Conservation (phyloP, 2,113 vertebrate genomes). For the Microcebus griseorufus region DNA sequence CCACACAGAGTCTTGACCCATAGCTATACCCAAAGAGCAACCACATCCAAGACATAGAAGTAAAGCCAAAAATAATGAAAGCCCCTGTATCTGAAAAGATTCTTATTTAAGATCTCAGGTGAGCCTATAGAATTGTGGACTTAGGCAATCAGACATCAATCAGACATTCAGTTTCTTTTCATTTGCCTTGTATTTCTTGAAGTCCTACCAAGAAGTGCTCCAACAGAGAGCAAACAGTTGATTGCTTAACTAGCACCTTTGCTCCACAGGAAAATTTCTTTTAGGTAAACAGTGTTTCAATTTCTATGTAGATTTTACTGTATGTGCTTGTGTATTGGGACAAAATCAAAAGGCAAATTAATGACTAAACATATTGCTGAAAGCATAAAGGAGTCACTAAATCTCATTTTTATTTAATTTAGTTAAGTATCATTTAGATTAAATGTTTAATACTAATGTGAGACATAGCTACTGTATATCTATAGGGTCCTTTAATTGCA, state of each 20-base stretch:
- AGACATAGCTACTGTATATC: not conserved
- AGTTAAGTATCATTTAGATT: not conserved
- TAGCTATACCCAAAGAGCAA: slow-evolving; percentile 21
- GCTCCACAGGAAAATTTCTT: slow-evolving; percentile 19
- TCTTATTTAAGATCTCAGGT: slow-evolving; percentile 64
- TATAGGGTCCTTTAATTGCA: not conserved
- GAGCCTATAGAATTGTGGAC: slow-evolving; percentile 56
- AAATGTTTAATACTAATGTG: not conserved
- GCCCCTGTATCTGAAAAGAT: slow-evolving; percentile 42
- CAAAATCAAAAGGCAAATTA: slow-evolving; percentile 14
- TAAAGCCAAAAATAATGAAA: slow-evolving; percentile 58
- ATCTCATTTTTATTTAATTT: not conserved
- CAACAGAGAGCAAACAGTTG: slow-evolving; percentile 37
- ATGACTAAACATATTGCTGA: not conserved
- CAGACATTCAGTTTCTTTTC: slow-evolving; percentile 40
- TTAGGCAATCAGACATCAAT: slow-evolving; percentile 33
- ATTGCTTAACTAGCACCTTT: slow-evolving; percentile 53
- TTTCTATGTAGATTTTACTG: slow-evolving; percentile 7
- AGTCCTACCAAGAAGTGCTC: slow-evolving; percentile 51
- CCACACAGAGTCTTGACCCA: slow-evolving; percentile 29
- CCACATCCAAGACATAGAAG: slow-evolving; percentile 48
- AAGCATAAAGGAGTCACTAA: not conserved
- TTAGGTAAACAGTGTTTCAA: slow-evolving; percentile 38
- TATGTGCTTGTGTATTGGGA: not conserved
- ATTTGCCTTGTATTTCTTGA: slow-evolving; percentile 59